Evolutionary conservation across 1,140 invertebrate genomes (phyloP).

Genomic region (Platyura marginata): DNA sequence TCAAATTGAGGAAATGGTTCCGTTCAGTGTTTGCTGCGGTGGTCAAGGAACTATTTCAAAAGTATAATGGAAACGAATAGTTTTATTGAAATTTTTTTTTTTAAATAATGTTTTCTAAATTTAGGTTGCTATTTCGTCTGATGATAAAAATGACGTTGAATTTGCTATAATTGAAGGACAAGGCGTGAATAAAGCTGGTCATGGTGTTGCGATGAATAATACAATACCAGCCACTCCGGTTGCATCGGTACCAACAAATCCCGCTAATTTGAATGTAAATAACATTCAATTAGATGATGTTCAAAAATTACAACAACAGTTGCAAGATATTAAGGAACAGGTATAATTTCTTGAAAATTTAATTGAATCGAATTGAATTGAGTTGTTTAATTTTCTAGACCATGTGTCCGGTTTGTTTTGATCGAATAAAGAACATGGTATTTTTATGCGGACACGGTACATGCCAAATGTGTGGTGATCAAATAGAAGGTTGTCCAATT

Average conservation of each 20-base stretch:
- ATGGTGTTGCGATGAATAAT: conserved; percentile 22
- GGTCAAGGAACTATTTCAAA: conserved; percentile 33
- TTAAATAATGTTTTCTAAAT: background rate
- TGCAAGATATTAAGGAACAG: conserved; percentile 95
- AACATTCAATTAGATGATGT: conserved; percentile 46
- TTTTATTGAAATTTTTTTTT: background rate
- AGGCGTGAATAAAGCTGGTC: conserved; percentile 16
- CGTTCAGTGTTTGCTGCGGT: conserved; percentile 49
- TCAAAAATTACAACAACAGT: conserved; percentile 86
- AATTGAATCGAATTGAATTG: too few relatives aligned
- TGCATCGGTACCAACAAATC: conserved; percentile 6
- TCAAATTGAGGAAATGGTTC: conserved; percentile 62
- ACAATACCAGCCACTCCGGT: conserved; percentile 14
- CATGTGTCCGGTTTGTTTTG: conserved; percentile 94
- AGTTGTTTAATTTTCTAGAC: conserved; percentile 44
- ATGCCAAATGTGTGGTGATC: conserved; percentile 95
- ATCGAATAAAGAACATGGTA: conserved; percentile 95
- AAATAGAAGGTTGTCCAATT: conserved; percentile 92
- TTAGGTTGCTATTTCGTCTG: background rate
- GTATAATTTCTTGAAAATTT: too few relatives aligned
- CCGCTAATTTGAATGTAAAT: conserved; percentile 20
- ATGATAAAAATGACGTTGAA: background rate
- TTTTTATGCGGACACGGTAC: conserved; percentile 95
- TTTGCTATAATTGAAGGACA: background rate
- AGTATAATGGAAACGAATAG: conserved; percentile 24